Base-by-base conservation (phyloP, 53 echinoderm and acorn worm species). In the Crossaster papposus region DNA sequence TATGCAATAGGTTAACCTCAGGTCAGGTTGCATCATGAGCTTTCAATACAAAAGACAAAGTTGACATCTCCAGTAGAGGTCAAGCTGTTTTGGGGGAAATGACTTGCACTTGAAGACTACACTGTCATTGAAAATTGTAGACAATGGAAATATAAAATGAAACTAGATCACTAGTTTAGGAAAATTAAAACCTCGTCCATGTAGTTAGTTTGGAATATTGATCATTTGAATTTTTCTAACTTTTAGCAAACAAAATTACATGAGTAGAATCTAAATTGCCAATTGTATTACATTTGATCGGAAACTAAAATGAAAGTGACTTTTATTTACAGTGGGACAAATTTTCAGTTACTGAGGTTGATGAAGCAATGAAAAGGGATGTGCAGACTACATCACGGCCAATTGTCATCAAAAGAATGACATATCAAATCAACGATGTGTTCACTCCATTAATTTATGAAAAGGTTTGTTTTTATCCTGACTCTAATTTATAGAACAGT, bases 361-460 rank as follows among this genome's bases (percentile, higher is more conserved):
- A 95, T 44, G 85, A 81, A 1, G 91, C 94, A 7, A 86, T 96
- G 85, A 76, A 89, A 14, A 64, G 62, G 3, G 96, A 96, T 72
- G 91, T 92, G 17, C 83, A 92, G 51, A 82, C 83, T 17, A 92
- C 96, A 6, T 95, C 96, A 28, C 90, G 96, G 26, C 96, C 96
- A 79, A 89, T 96, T 89, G 89, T 94, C 29, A 92, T 92, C 64
- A 92, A 95, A 28, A n/a, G 4, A 11, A 24, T 28, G 91, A 94
- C 8, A 65, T 86, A 14, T 95, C 95, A 11, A 90, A 94, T 96
- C 70, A 92, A 94, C 37, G 92, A 95, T 13, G 92, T 92, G 86
- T 95, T 94, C 91, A 92, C 91, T 53, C 51, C 83, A 51, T 95
- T 96, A 44, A 94, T 95, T 6, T 96, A 96, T 72, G 91, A 91